Conservation (phyloP, 2,888 invertebrate genomes). For the Scaptomyza reducta region DNA sequence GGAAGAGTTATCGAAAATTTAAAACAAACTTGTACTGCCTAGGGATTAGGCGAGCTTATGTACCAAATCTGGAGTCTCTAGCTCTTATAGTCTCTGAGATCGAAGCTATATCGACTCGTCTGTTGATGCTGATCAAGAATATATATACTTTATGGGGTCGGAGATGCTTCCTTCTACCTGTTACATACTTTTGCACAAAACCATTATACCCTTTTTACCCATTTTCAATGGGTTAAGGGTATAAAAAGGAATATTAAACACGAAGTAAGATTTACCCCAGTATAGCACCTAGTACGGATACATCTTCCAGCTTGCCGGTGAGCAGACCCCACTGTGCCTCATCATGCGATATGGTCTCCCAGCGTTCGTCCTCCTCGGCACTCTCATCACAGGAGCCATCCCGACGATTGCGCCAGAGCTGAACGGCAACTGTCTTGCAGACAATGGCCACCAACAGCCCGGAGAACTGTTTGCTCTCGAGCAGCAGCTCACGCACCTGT, state of each 20-base stretch:
- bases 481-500: slow-evolving; percentile 89
- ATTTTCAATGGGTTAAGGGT: too few relatives aligned
- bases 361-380: slow-evolving; percentile 86
- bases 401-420: slow-evolving; percentile 68
- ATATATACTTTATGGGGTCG: too few relatives aligned
- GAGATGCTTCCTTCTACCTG: too few relatives aligned
- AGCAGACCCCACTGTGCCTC: slow-evolving; percentile 94
- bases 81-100: too few relatives aligned
- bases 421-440: slow-evolving; percentile 89
- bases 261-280: slow-evolving; percentile 84
- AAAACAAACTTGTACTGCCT: too few relatives aligned
- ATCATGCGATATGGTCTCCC: slow-evolving; percentile 94
- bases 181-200: too few relatives aligned
- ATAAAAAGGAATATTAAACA: background rate
- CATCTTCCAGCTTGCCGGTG: slow-evolving; percentile 94
- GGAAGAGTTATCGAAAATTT: too few relatives aligned
- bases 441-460: slow-evolving; percentile 93
- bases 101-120: too few relatives aligned
- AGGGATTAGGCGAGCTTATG: too few relatives aligned
- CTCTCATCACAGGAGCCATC: slow-evolving; percentile 84
- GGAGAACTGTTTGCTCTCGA: slow-evolving; percentile 90
- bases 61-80: too few relatives aligned
- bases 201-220: too few relatives aligned
- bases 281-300: slow-evolving; percentile 89
- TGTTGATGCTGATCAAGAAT: too few relatives aligned